Evolutionary conservation across 2,113 vertebrate species (phyloP), one percentile per base, ranked within the genome.

Genomic region (Hiodon tergisus): DNA sequence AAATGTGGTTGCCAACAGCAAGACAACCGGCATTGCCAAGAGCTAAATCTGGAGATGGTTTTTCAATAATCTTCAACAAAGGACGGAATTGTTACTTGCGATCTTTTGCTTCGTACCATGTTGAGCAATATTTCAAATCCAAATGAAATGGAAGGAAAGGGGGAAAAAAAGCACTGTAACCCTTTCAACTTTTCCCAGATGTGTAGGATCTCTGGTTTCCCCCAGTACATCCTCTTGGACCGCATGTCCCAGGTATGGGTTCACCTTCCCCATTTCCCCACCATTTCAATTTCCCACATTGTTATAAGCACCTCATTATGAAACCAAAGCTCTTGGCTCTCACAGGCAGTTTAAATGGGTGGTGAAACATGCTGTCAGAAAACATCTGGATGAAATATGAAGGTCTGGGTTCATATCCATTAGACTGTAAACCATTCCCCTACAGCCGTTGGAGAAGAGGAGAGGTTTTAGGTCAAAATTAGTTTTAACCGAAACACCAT

Each of bases 1-100:
- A 16, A 17, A 70, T 47, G 31, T 17, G 60, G 16, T 17, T 66
- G 76, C 76, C 76, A 77, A 59, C 50, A 76, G 67, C n/a, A n/a
- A 70, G 67, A 11, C 69, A 7, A 59, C 9, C 60, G 68, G 69
- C 17, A 70, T 54, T 76, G 76, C 76, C 76, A 77, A 73, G 53
- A 72, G 69, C 62, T 72, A 66, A 72, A 73, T 73, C 76, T 77
- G 76, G 76, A 77, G 70, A 72, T 67, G 71, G 76, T 73, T 77
- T 76, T 77, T 72, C 69, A 72, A 72, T 77, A 62, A 71, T 77
- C 69, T 54, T 16, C 69, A 31, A 77, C 76, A 77, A 77, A 77
- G 62, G 70, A 70, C 14, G 59, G 58, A 47, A 62, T 69, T 76
- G 75, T 76, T 62, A 51, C 58, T 51, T 17, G 67, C 4, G 57